These are phyloP conservation scores for zebrafish (Danio rerio) DNA, from an alignment of 2,113 vertebrate species.

Conservation along the genomic window GRCz12tu NC_133191.1:39105501-39106000, in stretches of 20 bases:
- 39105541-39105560: slow-evolving; percentile 42
- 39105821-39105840: too few relatives aligned
- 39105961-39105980: too few relatives aligned
- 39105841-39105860: too few relatives aligned
- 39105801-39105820: too few relatives aligned
- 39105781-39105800: too few relatives aligned
- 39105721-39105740: not conserved
- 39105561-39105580: not conserved
- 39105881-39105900: too few relatives aligned
- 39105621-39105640: not conserved
- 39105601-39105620: slow-evolving; percentile 5
- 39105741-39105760: not conserved
- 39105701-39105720: not conserved
- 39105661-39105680: not conserved
- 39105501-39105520: slow-evolving; percentile 42
- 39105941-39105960: too few relatives aligned
- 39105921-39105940: too few relatives aligned
- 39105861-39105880: too few relatives aligned
- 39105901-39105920: too few relatives aligned
- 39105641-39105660: not conserved
- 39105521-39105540: slow-evolving; percentile 9
- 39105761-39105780: not conserved
- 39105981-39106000: too few relatives aligned
- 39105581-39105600: not conserved
- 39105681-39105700: not conserved